A percentile compares a stretch with the other conserved stretches of the same genome.
Evolutionary conservation across 2,113 vertebrate species (phyloP).

Genomic region (Xerus inauris): DNA sequence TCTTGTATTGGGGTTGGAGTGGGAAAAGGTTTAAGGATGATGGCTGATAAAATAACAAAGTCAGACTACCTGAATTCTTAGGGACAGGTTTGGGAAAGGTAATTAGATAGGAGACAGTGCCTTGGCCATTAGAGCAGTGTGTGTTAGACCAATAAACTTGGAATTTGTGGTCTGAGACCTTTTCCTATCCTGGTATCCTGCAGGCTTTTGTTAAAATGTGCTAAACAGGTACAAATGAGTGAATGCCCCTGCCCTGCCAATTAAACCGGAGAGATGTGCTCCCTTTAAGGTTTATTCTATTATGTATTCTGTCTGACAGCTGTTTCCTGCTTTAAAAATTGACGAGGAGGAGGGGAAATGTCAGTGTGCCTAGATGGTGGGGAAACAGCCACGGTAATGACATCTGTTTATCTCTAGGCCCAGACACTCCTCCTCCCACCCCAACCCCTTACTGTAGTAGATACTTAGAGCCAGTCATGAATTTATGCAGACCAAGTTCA

Average conservation of each 20-base stretch:
- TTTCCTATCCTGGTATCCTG: slow-evolving; percentile 6
- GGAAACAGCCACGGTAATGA: neutral
- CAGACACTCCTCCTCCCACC: neutral
- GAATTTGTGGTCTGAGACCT: neutral
- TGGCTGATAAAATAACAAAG: slow-evolving; percentile 31
- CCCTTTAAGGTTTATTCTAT: neutral
- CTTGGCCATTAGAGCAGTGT: neutral
- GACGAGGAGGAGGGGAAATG: neutral
- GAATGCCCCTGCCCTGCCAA: neutral
- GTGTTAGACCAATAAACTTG: neutral
- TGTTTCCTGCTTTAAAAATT: slow-evolving; percentile 48
- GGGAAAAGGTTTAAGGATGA: neutral
- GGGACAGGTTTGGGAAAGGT: neutral
- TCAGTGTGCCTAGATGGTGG: neutral
- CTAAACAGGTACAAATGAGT: neutral
- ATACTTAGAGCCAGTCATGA: neutral
- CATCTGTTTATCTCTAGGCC: neutral
- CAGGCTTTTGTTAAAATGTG: neutral
- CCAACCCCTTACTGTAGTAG: neutral
- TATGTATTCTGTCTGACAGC: neutral
- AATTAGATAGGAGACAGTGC: neutral
- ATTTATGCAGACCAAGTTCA: neutral
- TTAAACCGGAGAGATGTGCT: neutral
- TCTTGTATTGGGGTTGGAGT: neutral
- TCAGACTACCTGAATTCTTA: neutral